Conservation (phyloP, 2,888 invertebrate species). For the Drosophila fulvimacula region DNA sequence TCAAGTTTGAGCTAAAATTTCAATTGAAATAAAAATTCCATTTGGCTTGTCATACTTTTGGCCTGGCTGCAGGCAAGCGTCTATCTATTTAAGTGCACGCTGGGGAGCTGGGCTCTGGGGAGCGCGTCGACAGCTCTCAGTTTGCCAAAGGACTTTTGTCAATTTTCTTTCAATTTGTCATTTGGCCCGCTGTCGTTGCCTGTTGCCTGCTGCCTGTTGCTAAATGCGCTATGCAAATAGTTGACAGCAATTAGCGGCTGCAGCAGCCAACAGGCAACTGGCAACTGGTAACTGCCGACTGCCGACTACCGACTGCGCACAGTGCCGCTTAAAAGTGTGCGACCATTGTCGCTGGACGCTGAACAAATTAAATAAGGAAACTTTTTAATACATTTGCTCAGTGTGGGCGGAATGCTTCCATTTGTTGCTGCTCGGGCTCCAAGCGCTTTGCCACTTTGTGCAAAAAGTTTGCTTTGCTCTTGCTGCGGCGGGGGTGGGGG, state of each 20-base stretch:
- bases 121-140: neutral
- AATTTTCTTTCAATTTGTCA: slow-evolving; percentile 9
- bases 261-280: slow-evolving; percentile 18
- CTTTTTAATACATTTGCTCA: slow-evolving; percentile 74
- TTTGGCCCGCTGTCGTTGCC: too few species aligned
- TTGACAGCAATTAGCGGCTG: slow-evolving; percentile 67
- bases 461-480: slow-evolving; percentile 68
- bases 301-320: slow-evolving; percentile 27
- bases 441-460: slow-evolving; percentile 51
- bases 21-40: neutral
- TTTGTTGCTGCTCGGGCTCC: slow-evolving; percentile 32
- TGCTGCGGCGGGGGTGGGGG: slow-evolving; percentile 35
- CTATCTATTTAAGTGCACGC: neutral
- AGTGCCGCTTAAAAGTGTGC: slow-evolving; percentile 48
- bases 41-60: neutral
- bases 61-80: neutral
- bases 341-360: slow-evolving; percentile 22
- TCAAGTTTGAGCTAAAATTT: too few species aligned
- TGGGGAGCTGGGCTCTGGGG: neutral
- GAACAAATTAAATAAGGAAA: slow-evolving; percentile 76
- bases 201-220: slow-evolving; percentile 11
- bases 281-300: slow-evolving; percentile 8
- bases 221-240: slow-evolving; percentile 52
- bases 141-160: slow-evolving; percentile 5
- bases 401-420: slow-evolving; percentile 20